phyloP scores from a whole-genome alignment of 2,113 vertebrate genomes.

The Zootoca vivipara region DNA sequence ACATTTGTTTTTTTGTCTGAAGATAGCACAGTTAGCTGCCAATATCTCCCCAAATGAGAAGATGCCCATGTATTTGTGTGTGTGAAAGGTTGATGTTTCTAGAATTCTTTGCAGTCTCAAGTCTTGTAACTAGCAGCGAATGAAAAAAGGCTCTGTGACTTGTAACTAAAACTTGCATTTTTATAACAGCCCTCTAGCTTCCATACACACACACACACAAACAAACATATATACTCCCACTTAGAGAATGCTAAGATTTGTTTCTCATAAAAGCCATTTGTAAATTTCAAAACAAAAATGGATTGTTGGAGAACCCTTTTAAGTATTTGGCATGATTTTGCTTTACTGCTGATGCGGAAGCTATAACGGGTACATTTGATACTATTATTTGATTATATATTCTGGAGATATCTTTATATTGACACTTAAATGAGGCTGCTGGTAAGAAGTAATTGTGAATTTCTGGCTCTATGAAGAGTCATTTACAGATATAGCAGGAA shows the following conservation, averaged over 20 bases:
- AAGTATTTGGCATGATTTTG: not conserved
- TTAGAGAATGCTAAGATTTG: not conserved
- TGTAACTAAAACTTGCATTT: not conserved
- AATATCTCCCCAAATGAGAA: no score
- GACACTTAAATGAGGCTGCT: conserved; percentile 55
- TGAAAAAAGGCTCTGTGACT: not conserved
- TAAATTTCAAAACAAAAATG: conserved; percentile 26
- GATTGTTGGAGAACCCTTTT: conserved; percentile 12
- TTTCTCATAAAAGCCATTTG: conserved; percentile 26
- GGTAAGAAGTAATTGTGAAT: conserved; percentile 42
- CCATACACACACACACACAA: rapidly evolving
- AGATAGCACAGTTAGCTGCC: not conserved
- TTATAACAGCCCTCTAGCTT: not conserved
- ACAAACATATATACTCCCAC: not conserved
- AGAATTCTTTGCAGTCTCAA: not conserved
- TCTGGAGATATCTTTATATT: conserved; percentile 44
- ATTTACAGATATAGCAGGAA: conserved; percentile 55
- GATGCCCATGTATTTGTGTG: not conserved
- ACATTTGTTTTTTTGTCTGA: not conserved
- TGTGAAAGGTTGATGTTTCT: not conserved
- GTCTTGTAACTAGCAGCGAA: not conserved
- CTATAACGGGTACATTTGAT: conserved; percentile 29
- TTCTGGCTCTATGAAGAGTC: conserved; percentile 39
- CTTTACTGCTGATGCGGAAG: conserved; percentile 31
- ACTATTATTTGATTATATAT: conserved; percentile 55